Evolutionary conservation across 2,113 vertebrate species (phyloP).

Genomic region (Rhinopomastus cyanomelas): DNA sequence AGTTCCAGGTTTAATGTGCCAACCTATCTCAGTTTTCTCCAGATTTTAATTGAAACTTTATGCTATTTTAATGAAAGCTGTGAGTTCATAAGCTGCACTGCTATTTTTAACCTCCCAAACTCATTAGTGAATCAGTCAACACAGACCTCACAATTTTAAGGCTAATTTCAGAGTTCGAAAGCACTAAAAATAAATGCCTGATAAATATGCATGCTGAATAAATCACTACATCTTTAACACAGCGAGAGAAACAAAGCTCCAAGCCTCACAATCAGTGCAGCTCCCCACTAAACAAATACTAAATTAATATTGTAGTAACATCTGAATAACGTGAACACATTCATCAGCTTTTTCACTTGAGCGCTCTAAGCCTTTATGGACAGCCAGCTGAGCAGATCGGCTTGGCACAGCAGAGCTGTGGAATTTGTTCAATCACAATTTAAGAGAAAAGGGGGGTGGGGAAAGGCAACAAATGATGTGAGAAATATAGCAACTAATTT

Average conservation of each 20-base stretch:
- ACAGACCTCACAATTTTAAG: constrained; percentile 2
- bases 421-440: neutral
- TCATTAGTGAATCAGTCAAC: constrained; percentile 12
- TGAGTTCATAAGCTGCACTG: neutral
- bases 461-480: neutral
- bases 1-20: neutral
- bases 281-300: neutral
- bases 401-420: neutral
- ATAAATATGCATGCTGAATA: constrained; percentile 26
- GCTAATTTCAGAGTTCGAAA: constrained; percentile 37
- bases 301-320: neutral
- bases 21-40: neutral
- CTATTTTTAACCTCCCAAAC: neutral
- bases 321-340: neutral
- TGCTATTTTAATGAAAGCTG: neutral
- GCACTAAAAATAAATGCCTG: constrained; percentile 29
- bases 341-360: neutral
- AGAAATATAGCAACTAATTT: neutral
- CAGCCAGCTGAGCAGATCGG: neutral
- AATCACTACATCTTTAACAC: neutral
- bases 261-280: neutral
- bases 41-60: neutral
- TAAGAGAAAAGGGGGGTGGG: neutral
- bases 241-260: neutral
- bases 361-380: neutral